Evolutionary conservation across 2,888 invertebrate genomes (phyloP), one percentile per base, ranked within the genome.

Genomic region (Tenthredo amoena): DNA sequence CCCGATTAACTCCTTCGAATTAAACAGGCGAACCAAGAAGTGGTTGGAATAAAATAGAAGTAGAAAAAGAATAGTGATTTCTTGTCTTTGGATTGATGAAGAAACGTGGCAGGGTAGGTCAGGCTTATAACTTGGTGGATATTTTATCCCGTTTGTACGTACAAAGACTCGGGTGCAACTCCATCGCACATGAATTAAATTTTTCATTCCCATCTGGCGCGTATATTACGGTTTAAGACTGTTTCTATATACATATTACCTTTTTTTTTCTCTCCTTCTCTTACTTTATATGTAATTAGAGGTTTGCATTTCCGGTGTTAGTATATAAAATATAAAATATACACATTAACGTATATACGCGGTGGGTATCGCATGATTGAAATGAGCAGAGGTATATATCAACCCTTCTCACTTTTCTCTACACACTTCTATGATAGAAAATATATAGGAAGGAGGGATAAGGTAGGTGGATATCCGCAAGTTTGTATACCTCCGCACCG

Each of bases 211-310:
- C 72, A 74, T 74, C 12, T 74, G 72, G 37, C 72, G 72, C 72
- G 37, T 83, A 31, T 72, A 37, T 85, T 26, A 68, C 68, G 34
- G 68, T 34, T 68, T 34, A 34, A 68, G 68, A 68, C 68, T 68
- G 7, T 68, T 55, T 55, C 55, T 84, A 84, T 82, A 77, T 81
- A 43, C 40, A 47, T 84, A 26, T 43, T 21, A 68, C 72, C 65
- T 34, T 65, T 62, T 76, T 58, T 85, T 71, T 85, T 84, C 68
- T 83, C 82, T 84, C 84, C 85, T 84, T 82, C 18, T 74, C 26
- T 74, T 31, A 74, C 43, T 40, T 40, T n/a, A 40, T 18, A 43
- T n/a, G 12, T 74, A 74, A 74, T 74, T 74, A 74, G 72, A 40
- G 40, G 40, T 43, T 74, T 40, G 72, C 72, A 40, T 43, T 74